These are phyloP conservation scores for Ceratitis capitata DNA, from an alignment of 1,140 invertebrate species.

Conservation along the genomic window DNA sequence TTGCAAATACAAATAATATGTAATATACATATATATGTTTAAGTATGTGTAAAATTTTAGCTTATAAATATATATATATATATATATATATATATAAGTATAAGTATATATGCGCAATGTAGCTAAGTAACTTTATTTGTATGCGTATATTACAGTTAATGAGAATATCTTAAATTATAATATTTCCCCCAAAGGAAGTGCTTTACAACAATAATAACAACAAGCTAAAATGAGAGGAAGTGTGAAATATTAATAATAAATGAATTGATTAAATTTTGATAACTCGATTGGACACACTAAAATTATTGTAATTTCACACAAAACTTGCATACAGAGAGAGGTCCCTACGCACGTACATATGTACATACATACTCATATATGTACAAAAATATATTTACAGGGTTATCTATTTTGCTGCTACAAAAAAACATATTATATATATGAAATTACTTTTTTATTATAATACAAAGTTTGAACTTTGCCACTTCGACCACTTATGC, in stretches of 20 bases:
- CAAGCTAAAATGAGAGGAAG: not conserved
- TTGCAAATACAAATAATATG: not conserved
- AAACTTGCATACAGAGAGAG: not conserved
- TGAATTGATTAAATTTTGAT: slow-evolving; percentile 22
- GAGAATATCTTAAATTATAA: not conserved
- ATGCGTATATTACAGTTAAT: not conserved
- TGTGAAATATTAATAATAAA: slow-evolving; percentile 15
- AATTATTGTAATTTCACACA: not conserved
- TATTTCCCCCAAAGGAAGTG: too few species aligned
- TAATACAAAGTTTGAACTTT: too few species aligned
- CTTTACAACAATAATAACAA: not conserved
- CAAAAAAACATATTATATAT: too few species aligned
- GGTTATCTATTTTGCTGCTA: too few species aligned
- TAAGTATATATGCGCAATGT: too few species aligned
- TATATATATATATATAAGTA: too few species aligned
- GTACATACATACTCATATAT: not conserved
- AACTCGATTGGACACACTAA: not conserved
- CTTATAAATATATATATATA: too few species aligned
- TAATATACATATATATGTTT: not conserved
- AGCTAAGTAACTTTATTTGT: too few species aligned
- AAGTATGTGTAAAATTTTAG: not conserved
- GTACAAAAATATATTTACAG: too few species aligned
- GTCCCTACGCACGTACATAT: not conserved
- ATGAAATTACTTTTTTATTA: too few species aligned
- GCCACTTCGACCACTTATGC: too few species aligned